These are phyloP conservation scores for Bucco capensis DNA, from an alignment of 2,113 vertebrate species.

Conservation along the genomic window DNA sequence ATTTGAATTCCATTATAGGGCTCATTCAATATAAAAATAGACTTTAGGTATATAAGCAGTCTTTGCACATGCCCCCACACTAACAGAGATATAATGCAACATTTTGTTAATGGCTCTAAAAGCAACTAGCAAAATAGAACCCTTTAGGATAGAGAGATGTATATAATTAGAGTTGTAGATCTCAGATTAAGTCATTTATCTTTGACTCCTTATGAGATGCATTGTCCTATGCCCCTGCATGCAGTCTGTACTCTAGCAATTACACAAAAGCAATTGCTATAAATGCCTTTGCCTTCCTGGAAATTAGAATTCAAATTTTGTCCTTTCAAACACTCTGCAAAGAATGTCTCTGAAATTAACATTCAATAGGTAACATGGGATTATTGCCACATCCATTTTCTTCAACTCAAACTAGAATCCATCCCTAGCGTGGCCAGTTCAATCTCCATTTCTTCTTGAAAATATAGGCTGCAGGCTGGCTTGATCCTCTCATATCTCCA, in stretches of 20 bases:
- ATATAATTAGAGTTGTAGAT: conserved; percentile 30
- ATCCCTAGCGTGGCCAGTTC: background rate
- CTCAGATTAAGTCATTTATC: conserved; percentile 38
- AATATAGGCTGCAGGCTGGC: background rate
- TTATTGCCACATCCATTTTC: conserved; percentile 14
- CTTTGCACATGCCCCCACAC: background rate
- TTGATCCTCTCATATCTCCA: background rate
- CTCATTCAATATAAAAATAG: background rate
- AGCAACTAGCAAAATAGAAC: conserved; percentile 32
- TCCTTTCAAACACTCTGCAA: conserved; percentile 11
- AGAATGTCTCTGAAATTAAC: background rate
- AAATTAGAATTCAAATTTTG: conserved; percentile 50
- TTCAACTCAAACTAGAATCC: background rate
- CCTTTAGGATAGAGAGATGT: background rate
- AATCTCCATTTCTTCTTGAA: background rate
- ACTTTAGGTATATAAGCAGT: background rate
- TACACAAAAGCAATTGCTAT: background rate
- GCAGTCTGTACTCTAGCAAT: background rate
- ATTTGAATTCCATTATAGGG: conserved; percentile 30
- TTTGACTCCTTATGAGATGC: conserved; percentile 16
- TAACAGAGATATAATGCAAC: conserved; percentile 12
- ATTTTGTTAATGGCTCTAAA: conserved; percentile 25
- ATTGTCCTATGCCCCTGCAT: conserved; percentile 6
- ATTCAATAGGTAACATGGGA: background rate
- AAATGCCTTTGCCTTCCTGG: background rate